phyloP scores from a whole-genome alignment of 1,140 invertebrate species.

The Protaetia brevitarsis region DNA sequence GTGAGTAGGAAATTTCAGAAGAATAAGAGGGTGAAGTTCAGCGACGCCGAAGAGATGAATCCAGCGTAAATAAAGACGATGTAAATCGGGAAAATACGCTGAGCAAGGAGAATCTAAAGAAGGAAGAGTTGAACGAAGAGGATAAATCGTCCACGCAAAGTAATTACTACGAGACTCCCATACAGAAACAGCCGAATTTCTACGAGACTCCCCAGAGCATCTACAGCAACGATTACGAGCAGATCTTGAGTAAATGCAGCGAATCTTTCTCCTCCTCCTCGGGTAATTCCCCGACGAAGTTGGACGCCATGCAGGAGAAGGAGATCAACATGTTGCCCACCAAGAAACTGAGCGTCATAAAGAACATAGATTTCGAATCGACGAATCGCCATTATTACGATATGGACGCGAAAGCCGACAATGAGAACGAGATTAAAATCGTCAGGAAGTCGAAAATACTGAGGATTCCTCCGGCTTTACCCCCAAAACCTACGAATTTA shows the following conservation, averaged over 20 bases:
- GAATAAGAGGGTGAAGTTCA: slow-evolving; percentile 46
- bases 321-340: slow-evolving; percentile 40
- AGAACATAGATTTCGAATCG: slow-evolving; percentile 51
- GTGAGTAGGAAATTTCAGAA: slow-evolving; percentile 41
- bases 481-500: slow-evolving; percentile 67
- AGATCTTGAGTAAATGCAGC: slow-evolving; percentile 55
- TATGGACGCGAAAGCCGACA: slow-evolving; percentile 45
- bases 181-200: slow-evolving; percentile 46
- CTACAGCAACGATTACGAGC: slow-evolving; percentile 62
- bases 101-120: too few relatives aligned
- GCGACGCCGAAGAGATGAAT: slow-evolving; percentile 40
- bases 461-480: slow-evolving; percentile 64
- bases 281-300: slow-evolving; percentile 17
- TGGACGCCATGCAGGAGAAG: slow-evolving; percentile 27
- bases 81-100: slow-evolving; percentile 24
- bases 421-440: slow-evolving; percentile 42
- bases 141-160: slow-evolving; percentile 23
- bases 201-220: slow-evolving; percentile 60
- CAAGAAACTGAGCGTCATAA: slow-evolving; percentile 53
- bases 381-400: slow-evolving; percentile 47
- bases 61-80: slow-evolving; percentile 32
- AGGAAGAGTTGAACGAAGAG: too few relatives aligned
- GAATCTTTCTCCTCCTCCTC: slow-evolving; percentile 45
- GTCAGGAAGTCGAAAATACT: slow-evolving; percentile 57
- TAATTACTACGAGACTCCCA: slow-evolving; percentile 48